Evolutionary conservation across 2,888 invertebrate species (phyloP).

Genomic region (Cephus runcator): DNA sequence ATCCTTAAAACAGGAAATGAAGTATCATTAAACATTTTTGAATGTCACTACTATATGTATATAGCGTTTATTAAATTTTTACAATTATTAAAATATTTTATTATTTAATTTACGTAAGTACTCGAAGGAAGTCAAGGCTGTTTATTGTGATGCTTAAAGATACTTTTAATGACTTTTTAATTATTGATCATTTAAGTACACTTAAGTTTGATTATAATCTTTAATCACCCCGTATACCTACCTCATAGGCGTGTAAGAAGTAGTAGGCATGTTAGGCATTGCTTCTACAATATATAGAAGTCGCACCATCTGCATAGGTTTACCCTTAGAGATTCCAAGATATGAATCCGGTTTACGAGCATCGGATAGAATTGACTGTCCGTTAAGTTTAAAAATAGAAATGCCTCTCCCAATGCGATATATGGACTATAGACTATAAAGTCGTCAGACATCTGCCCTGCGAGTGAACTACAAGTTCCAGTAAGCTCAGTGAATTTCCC

Average conservation of each 20-base stretch:
- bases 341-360: conserved; percentile 47
- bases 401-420: conserved; percentile 38
- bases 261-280: conserved; percentile 14
- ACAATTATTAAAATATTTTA: background rate
- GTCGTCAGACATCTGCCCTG: conserved; percentile 36
- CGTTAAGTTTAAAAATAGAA: conserved; percentile 36
- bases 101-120: background rate
- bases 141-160: background rate
- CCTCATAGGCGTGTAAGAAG: background rate
- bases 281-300: background rate
- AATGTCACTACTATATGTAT: too few relatives aligned
- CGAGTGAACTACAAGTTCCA: conserved; percentile 15
- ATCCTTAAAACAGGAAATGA: background rate
- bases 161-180: background rate
- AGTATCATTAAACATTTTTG: background rate
- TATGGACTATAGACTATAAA: conserved; percentile 22
- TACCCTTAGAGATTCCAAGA: conserved; percentile 44
- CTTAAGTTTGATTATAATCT: background rate
- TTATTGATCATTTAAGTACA: background rate
- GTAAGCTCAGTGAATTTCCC: background rate
- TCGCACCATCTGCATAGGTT: background rate
- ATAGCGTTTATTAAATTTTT: background rate
- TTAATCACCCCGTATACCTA: background rate
- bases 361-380: conserved; percentile 37
- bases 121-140: background rate